phyloP scores from a whole-genome alignment of 2,888 invertebrate species.

The Fragum fragum region DNA sequence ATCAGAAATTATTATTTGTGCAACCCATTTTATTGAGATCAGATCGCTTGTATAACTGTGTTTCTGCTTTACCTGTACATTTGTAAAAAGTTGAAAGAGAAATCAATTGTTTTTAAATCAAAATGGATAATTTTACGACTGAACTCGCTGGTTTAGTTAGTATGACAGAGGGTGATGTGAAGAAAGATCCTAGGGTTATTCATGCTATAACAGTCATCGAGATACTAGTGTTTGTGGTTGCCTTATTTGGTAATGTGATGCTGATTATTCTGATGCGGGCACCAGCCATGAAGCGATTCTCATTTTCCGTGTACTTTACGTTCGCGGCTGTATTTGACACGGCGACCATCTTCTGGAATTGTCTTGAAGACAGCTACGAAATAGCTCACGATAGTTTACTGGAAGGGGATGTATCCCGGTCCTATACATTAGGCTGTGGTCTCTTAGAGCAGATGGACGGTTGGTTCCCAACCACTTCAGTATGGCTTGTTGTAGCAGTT shows the following conservation, averaged over 20 bases:
- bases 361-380: constrained; percentile 18
- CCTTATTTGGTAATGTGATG: constrained; percentile 10
- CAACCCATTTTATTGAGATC: too few species aligned
- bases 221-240: background rate
- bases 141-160: background rate
- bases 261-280: constrained; percentile 18
- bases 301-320: constrained; percentile 28
- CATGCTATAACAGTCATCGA: background rate
- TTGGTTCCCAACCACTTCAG: constrained; percentile 24
- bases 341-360: constrained; percentile 22
- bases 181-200: background rate
- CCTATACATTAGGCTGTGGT: constrained; percentile 27
- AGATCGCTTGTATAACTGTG: too few species aligned
- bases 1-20: too few species aligned
- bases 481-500: constrained; percentile 9
- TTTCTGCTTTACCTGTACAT: too few species aligned
- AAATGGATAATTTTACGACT: background rate
- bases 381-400: background rate
- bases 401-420: background rate
- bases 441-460: constrained; percentile 22
- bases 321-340: constrained; percentile 21
- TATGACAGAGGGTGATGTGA: background rate
- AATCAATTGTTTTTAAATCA: background rate
- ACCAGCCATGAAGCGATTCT: constrained; percentile 7
- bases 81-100: too few species aligned